A percentile compares a stretch with the other conserved stretches of the same genome.
phyloP scores from a whole-genome alignment of 2,113 vertebrate species.

The Serilophus lunatus region DNA sequence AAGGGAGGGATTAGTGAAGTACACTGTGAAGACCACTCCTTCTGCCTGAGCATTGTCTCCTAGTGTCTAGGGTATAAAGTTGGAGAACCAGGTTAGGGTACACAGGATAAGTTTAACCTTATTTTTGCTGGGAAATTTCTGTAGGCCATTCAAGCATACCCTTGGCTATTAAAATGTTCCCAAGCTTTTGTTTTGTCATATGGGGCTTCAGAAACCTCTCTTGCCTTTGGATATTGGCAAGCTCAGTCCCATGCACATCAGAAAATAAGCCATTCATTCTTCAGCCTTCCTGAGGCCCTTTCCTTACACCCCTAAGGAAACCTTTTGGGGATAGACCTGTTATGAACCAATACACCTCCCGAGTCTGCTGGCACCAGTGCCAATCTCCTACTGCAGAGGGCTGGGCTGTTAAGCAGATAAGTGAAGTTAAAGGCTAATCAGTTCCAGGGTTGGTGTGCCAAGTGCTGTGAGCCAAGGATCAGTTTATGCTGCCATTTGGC shows the following conservation, averaged over 20 bases:
- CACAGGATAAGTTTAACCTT: neutral
- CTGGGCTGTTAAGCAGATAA: neutral
- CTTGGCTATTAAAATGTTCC: neutral
- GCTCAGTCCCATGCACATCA: neutral
- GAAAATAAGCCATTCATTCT: neutral
- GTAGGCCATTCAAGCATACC: neutral
- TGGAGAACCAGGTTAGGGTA: neutral
- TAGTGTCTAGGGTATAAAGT: neutral
- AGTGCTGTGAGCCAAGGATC: neutral
- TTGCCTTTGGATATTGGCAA: neutral
- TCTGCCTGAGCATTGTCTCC: neutral
- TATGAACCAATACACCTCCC: neutral
- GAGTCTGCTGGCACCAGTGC: neutral
- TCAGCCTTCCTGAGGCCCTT: neutral
- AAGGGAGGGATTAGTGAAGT: neutral
- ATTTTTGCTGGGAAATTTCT: neutral
- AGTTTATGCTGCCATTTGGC: neutral
- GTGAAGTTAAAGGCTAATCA: slow-evolving; percentile 4
- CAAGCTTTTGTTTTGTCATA: neutral
- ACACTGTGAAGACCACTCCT: neutral
- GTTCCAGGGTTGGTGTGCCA: neutral
- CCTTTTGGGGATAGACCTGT: rapidly evolving
- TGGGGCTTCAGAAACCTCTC: neutral
- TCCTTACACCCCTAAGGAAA: neutral
- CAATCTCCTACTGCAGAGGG: neutral